Evolutionary conservation across 1,140 invertebrate genomes (phyloP).

Genomic region (Dolichoris vasculosae): DNA sequence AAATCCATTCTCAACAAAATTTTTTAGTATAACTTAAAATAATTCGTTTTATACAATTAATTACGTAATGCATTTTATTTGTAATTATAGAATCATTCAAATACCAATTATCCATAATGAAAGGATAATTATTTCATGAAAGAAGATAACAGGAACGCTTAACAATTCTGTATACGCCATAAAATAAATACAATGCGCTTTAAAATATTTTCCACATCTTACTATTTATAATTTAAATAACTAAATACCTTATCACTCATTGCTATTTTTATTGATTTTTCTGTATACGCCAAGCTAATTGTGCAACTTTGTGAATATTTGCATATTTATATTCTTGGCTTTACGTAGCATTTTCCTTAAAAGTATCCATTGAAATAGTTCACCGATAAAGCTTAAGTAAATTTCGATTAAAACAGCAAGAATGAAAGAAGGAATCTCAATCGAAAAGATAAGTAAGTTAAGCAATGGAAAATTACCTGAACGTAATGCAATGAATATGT

Average conservation of each 20-base stretch:
- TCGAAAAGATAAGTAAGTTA: neutral
- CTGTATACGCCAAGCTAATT: neutral
- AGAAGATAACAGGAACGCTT: neutral
- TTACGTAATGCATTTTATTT: neutral
- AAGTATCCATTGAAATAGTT: neutral
- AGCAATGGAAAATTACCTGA: neutral
- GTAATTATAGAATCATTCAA: neutral
- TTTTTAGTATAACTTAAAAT: neutral
- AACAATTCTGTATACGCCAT: neutral
- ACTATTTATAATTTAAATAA: constrained; percentile 37
- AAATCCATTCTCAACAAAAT: neutral
- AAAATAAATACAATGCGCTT: no score
- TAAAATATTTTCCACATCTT: constrained; percentile 35
- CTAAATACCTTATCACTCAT: constrained; percentile 7
- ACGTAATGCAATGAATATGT: no score
- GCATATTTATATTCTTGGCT: constrained; percentile 2
- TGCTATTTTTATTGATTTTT: constrained; percentile 11
- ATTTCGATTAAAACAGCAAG: neutral
- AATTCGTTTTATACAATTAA: neutral
- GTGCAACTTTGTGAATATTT: neutral
- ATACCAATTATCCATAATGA: neutral
- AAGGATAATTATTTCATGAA: neutral
- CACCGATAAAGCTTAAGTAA: neutral
- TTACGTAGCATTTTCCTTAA: constrained; percentile 7
- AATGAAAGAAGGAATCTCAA: neutral